phyloP scores from a whole-genome alignment of 2,113 vertebrate species.

The Rafetus swinhoei region DNA sequence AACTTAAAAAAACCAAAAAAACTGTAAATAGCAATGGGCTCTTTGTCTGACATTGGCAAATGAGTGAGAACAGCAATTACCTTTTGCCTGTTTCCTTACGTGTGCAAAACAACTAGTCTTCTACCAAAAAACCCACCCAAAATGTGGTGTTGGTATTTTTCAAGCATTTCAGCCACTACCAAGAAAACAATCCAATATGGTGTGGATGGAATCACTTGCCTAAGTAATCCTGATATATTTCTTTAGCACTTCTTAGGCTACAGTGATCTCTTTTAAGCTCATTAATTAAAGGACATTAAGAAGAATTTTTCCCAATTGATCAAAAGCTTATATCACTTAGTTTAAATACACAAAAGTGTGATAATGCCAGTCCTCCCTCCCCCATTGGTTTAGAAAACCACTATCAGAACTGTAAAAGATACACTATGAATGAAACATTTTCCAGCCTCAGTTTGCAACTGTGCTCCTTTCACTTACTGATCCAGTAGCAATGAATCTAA shows the following conservation, averaged over 20 bases:
- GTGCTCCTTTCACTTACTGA: conserved; percentile 78
- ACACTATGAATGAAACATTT: neutral
- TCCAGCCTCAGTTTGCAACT: conserved; percentile 76
- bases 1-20: conserved; percentile 17
- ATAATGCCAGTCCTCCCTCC: conserved; percentile 50
- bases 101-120: conserved; percentile 75
- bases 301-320: conserved; percentile 79
- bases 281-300: conserved; percentile 86
- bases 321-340: conserved; percentile 80
- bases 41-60: conserved; percentile 75
- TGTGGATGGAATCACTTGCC: conserved; percentile 73
- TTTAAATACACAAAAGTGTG: conserved; percentile 77
- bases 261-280: conserved; percentile 84
- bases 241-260: conserved; percentile 81
- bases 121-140: conserved; percentile 79
- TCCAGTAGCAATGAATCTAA: conserved; percentile 76
- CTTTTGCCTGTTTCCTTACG: conserved; percentile 72
- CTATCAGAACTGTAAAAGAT: neutral
- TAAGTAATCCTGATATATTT: conserved; percentile 83
- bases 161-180: conserved; percentile 76
- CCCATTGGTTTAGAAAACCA: conserved; percentile 2
- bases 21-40: conserved; percentile 64
- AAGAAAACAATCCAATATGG: conserved; percentile 75
- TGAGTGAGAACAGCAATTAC: conserved; percentile 74
- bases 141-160: conserved; percentile 73